phyloP scores from a whole-genome alignment of 2,113 vertebrate species.

The Zapus hudsonius region DNA sequence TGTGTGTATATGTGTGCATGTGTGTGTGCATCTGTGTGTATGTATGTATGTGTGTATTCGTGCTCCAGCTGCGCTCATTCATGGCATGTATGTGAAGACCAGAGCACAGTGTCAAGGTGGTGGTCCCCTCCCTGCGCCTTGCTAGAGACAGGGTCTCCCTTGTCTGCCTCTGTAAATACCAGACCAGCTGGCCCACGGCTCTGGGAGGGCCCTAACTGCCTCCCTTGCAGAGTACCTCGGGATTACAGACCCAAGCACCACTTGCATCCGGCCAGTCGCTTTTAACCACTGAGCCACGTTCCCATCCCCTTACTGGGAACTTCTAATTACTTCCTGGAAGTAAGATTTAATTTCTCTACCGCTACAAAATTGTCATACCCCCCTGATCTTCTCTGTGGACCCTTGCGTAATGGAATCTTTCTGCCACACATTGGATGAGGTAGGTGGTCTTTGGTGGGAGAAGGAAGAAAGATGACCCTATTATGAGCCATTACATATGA shows the following conservation, averaged over 20 bases:
- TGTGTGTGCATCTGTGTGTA: no score
- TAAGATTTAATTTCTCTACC: not conserved
- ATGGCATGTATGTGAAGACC: not conserved
- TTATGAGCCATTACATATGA: not conserved
- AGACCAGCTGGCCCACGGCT: no score
- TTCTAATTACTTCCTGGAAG: slow-evolving; percentile 33
- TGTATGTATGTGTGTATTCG: not conserved
- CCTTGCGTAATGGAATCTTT: not conserved
- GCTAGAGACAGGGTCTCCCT: no score
- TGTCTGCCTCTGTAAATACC: no score
- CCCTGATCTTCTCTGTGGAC: not conserved
- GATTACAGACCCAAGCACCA: no score
- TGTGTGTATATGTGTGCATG: no score
- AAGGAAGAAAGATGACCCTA: not conserved
- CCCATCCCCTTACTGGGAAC: not conserved
- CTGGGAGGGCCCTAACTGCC: no score
- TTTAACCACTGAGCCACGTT: not conserved
- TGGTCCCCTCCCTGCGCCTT: no score
- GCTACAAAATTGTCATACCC: no score
- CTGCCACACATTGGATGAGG: not conserved
- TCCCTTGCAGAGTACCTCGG: no score
- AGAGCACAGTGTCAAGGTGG: not conserved
- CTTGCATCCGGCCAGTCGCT: no score
- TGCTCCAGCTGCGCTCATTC: no score
- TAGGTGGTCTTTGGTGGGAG: not conserved